A percentile compares a stretch with the other conserved stretches of the same genome.
These are phyloP conservation scores for Caerostris extrusa DNA, from an alignment of 1,140 invertebrate species.

Conservation along the genomic window DNA sequence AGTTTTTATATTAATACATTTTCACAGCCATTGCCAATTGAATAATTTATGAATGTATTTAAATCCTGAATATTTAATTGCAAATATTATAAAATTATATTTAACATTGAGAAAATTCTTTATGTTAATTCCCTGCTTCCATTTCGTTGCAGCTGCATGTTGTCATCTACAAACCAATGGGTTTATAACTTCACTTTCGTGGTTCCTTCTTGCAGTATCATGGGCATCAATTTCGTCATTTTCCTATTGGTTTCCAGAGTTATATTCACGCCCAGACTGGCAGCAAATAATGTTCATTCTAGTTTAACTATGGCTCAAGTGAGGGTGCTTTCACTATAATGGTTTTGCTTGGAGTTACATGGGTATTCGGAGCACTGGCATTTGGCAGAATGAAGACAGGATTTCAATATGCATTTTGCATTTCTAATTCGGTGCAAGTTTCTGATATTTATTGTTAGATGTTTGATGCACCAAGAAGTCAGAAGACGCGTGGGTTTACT, in stretches of 20 bases:
- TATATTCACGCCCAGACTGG: conserved; percentile 81
- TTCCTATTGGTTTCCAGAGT: conserved; percentile 83
- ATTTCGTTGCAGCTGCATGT: conserved; percentile 80
- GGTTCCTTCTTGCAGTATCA: conserved; percentile 82
- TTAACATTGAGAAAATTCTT: too few relatives aligned
- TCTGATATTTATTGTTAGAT: conserved; percentile 83
- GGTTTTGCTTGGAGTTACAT: conserved; percentile 84
- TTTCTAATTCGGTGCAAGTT: conserved; percentile 84
- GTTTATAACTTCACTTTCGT: conserved; percentile 82
- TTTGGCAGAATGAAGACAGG: conserved; percentile 82
- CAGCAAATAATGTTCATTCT: not conserved
- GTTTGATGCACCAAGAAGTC: conserved; percentile 83
- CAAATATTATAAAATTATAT: too few relatives aligned
- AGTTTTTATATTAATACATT: too few relatives aligned
- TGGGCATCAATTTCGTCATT: conserved; percentile 82
- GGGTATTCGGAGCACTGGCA: conserved; percentile 84
- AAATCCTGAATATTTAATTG: too few relatives aligned
- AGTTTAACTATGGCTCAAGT: conserved; percentile 81
- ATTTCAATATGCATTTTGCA: conserved; percentile 84
- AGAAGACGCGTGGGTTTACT: conserved; percentile 81
- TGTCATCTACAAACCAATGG: conserved; percentile 80
- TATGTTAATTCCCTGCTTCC: too few relatives aligned
- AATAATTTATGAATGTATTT: too few relatives aligned
- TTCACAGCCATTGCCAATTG: too few relatives aligned
- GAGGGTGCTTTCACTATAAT: conserved; percentile 84